A percentile compares a stretch with the other conserved stretches of the same genome.
These are phyloP conservation scores for Congeria kusceri DNA, from an alignment of 2,888 invertebrate species.

Conservation along the genomic window DNA sequence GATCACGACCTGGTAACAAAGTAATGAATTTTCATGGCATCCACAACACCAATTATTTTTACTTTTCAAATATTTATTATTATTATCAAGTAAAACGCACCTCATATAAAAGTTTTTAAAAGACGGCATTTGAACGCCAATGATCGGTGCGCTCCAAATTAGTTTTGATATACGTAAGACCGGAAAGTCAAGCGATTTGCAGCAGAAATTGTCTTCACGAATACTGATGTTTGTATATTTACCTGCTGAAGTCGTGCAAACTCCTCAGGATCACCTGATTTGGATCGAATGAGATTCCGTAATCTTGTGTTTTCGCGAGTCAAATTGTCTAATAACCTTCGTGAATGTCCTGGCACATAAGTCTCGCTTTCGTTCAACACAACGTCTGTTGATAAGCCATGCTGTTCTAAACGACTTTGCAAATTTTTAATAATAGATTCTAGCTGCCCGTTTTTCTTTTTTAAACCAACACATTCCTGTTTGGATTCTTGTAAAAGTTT, in stretches of 20 bases:
- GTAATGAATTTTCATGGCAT: no score
- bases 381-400: constrained; percentile 70
- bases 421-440: constrained; percentile 75
- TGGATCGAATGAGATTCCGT: constrained; percentile 62
- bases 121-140: no score
- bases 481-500: constrained; percentile 75
- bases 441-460: constrained; percentile 62
- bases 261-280: constrained; percentile 69
- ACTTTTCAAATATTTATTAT: no score
- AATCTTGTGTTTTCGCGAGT: constrained; percentile 77
- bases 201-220: no score
- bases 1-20: no score
- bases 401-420: constrained; percentile 72
- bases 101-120: no score
- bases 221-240: not conserved
- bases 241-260: constrained; percentile 67
- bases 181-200: no score
- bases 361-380: constrained; percentile 74
- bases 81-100: no score
- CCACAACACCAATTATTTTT: no score
- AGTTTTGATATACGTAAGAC: no score
- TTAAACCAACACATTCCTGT: constrained; percentile 68
- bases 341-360: constrained; percentile 76
- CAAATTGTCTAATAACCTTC: constrained; percentile 76
- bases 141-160: no score